Percentiles rank a stretch among this genome's conserved stretches.
These are phyloP conservation scores for Coenonympha arcania DNA, from an alignment of 2,888 invertebrate genomes.

Conservation along the genomic window DNA sequence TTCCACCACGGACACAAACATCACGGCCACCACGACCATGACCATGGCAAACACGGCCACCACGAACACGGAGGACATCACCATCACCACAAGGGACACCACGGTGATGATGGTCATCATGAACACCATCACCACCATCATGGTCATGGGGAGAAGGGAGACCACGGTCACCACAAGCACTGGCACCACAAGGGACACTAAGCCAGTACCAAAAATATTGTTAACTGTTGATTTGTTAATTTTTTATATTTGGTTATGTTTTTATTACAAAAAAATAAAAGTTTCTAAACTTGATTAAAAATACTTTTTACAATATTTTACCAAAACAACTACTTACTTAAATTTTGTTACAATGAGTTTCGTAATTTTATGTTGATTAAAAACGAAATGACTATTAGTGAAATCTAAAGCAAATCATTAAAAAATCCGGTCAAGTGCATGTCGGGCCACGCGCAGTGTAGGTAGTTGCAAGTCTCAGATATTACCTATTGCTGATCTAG, in stretches of 20 bases:
- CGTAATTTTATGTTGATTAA: too few species aligned
- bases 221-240: constrained; percentile 50
- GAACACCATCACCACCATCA: constrained; percentile 82
- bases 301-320: too few species aligned
- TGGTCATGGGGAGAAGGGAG: constrained; percentile 84
- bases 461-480: too few species aligned
- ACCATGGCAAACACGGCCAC: constrained; percentile 84
- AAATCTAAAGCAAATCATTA: too few species aligned
- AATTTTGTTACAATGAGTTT: too few species aligned
- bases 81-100: constrained; percentile 84
- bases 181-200: constrained; percentile 78
- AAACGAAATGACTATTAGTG: too few species aligned
- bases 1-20: constrained; percentile 86
- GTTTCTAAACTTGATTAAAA: neutral
- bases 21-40: constrained; percentile 82
- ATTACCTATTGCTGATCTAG: too few species aligned
- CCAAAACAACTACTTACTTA: too few species aligned
- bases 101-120: constrained; percentile 83
- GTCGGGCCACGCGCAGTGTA: too few species aligned
- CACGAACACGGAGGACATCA: constrained; percentile 84
- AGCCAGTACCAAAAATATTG: constrained; percentile 36
- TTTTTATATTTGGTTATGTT: constrained; percentile 42
- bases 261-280: constrained; percentile 33
- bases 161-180: constrained; percentile 84
- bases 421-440: too few species aligned